A percentile compares a stretch with the other conserved stretches of the same genome.
These are phyloP conservation scores for Gnathonemus longibarbis DNA, from an alignment of 2,113 vertebrate species.

Conservation along the genomic window DNA sequence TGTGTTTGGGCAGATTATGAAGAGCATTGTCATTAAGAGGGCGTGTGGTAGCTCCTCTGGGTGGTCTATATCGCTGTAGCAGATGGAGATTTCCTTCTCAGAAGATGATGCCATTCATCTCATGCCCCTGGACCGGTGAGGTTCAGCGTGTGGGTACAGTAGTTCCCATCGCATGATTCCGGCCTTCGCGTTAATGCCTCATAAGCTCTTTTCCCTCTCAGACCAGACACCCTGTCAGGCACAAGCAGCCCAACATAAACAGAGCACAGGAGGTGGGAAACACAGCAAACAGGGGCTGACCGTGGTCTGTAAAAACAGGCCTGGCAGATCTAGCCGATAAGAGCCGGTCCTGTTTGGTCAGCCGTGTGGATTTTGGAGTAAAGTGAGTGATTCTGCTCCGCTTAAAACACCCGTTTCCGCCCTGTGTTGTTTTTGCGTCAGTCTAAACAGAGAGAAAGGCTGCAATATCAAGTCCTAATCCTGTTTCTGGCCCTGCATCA, in stretches of 20 bases:
- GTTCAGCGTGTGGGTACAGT: neutral
- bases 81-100: conserved; percentile 4
- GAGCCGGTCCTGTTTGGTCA: conserved; percentile 22
- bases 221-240: conserved; percentile 19
- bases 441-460: neutral
- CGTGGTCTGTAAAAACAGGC: conserved; percentile 26
- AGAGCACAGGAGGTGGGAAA: conserved; percentile 12
- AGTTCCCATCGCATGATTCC: neutral
- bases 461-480: neutral
- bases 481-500: neutral
- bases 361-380: conserved; percentile 23
- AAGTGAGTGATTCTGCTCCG: neutral
- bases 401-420: neutral
- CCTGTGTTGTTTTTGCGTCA: neutral
- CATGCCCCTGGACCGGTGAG: neutral
- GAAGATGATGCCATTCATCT: neutral
- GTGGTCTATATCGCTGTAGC: neutral
- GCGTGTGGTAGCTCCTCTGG: neutral
- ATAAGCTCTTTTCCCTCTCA: conserved; percentile 2
- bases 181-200: conserved; percentile 12
- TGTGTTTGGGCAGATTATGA: neutral
- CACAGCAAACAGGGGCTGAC: neutral
- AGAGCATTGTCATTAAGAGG: neutral
- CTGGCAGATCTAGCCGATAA: conserved; percentile 20
- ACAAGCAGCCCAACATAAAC: conserved; percentile 24